Percentiles rank a stretch among this genome's conserved stretches.
phyloP scores from a whole-genome alignment of 1,140 invertebrate genomes.

The Trichonephila inaurata region DNA sequence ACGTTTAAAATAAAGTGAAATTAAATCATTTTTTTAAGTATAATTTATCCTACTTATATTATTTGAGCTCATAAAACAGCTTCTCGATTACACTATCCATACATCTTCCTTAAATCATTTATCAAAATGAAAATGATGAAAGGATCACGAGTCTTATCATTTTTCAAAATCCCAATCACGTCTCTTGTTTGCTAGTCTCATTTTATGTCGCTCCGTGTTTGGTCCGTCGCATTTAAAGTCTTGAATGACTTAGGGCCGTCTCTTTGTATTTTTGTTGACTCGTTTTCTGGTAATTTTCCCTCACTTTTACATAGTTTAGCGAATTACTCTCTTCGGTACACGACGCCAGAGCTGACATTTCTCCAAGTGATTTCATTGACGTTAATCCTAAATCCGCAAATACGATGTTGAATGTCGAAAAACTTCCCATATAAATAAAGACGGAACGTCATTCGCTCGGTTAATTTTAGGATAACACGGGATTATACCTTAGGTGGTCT shows the following conservation, averaged over 20 bases:
- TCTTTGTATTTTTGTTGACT: background rate
- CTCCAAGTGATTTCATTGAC: background rate
- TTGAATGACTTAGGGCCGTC: background rate
- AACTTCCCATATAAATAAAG: conserved; percentile 47
- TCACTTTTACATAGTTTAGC: conserved; percentile 10
- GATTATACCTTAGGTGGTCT: conserved; percentile 17
- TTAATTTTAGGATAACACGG: conserved; percentile 16
- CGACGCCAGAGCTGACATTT: background rate
- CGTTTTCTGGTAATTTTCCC: background rate
- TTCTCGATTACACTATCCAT: too few species aligned
- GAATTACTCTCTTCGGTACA: background rate
- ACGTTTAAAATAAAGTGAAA: too few species aligned
- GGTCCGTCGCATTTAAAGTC: background rate
- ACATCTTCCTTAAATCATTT: background rate
- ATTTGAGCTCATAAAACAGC: too few species aligned
- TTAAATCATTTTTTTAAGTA: too few species aligned
- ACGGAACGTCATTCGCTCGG: background rate
- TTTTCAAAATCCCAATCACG: background rate
- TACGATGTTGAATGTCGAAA: background rate
- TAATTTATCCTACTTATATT: too few species aligned
- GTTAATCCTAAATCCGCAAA: background rate
- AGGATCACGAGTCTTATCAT: background rate
- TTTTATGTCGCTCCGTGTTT: background rate
- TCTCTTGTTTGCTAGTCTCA: background rate
- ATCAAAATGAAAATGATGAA: background rate